phyloP scores from a whole-genome alignment of 30 jellyfish, hydroid and myxozoan genomes.

The Aurelia sp. region DNA sequence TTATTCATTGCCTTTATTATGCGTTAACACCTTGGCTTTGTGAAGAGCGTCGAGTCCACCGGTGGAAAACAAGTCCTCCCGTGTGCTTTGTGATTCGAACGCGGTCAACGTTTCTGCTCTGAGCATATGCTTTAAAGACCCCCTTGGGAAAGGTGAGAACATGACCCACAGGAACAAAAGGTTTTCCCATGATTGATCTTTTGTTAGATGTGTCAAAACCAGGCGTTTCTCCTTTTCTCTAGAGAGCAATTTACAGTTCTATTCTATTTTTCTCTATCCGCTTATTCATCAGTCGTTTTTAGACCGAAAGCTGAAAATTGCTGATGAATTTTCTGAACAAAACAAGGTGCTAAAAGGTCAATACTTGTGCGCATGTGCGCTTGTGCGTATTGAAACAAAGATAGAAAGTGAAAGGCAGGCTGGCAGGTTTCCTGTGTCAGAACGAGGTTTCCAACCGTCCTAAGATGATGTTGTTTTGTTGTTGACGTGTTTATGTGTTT shows the following conservation, averaged over 20 bases:
- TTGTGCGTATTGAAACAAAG: too few relatives aligned
- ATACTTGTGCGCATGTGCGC: too few relatives aligned
- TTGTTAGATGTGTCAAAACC: constrained; percentile 8
- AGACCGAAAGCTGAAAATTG: too few relatives aligned
- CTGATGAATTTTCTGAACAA: too few relatives aligned
- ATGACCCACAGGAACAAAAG: not conserved
- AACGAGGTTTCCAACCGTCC: too few relatives aligned
- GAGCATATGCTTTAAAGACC: not conserved
- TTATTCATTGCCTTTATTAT: constrained; percentile 70
- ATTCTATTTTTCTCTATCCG: too few relatives aligned
- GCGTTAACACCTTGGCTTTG: constrained; percentile 74
- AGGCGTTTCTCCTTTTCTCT: constrained; percentile 25
- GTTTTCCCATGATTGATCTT: not conserved
- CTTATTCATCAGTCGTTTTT: constrained; percentile 7
- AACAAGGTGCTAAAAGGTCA: too few relatives aligned
- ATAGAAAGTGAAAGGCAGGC: too few relatives aligned
- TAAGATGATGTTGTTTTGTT: too few relatives aligned
- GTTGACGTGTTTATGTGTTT: too few relatives aligned
- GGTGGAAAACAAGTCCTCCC: constrained; percentile 49
- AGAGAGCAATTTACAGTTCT: constrained; percentile 3
- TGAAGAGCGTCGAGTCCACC: constrained; percentile 54
- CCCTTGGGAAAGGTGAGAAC: constrained; percentile 16
- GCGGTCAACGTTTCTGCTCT: not conserved
- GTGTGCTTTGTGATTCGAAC: constrained; percentile 34
- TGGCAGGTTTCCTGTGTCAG: too few relatives aligned